phyloP scores from a whole-genome alignment of 2,888 invertebrate genomes.

The Blastobasis adustella region DNA sequence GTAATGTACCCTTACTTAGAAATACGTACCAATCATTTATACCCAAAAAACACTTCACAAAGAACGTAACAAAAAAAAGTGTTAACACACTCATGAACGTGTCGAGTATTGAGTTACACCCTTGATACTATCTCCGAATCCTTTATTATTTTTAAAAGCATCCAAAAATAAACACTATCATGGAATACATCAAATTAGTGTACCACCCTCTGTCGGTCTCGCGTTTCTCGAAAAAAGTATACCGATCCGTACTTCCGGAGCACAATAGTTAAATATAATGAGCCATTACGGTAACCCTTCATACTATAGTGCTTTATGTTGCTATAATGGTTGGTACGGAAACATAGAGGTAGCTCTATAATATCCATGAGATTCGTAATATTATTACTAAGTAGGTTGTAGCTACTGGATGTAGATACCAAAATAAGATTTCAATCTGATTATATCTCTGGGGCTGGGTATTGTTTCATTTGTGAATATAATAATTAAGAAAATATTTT shows the following conservation, averaged over 20 bases:
- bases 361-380: too few relatives aligned
- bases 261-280: conserved; percentile 48
- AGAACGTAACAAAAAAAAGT: too few relatives aligned
- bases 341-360: not conserved
- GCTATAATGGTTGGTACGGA: conserved; percentile 9
- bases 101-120: conserved; percentile 1
- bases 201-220: conserved; percentile 11
- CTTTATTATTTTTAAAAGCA: conserved; percentile 1
- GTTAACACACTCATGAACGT: too few relatives aligned
- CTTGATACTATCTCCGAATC: conserved; percentile 2
- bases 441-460: too few relatives aligned
- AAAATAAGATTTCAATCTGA: too few relatives aligned
- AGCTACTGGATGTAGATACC: too few relatives aligned
- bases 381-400: too few relatives aligned
- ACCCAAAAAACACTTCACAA: too few relatives aligned
- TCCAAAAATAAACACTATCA: conserved; percentile 8
- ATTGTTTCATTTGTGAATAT: too few relatives aligned
- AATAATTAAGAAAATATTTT: too few relatives aligned
- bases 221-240: conserved; percentile 24
- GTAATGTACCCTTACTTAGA: too few relatives aligned
- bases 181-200: conserved; percentile 10
- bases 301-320: conserved; percentile 29
- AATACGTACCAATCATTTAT: too few relatives aligned
- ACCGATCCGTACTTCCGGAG: conserved; percentile 48
- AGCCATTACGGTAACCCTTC: conserved; percentile 52